Conservation (phyloP, 1,140 invertebrate genomes). For the Procambarus clarkii region DNA sequence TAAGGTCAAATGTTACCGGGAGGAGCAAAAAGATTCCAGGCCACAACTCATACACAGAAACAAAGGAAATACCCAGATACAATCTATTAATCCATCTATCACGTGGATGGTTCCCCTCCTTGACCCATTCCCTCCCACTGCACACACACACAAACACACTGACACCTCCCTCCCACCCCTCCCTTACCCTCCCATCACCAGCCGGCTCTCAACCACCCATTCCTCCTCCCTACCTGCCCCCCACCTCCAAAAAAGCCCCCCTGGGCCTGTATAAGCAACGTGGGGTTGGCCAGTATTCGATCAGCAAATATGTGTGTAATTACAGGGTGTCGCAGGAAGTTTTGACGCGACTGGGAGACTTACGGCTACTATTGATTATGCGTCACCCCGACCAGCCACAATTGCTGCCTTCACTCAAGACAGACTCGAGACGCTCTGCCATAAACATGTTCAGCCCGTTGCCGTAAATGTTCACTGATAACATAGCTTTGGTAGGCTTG, state of each 20-base stretch:
- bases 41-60: conserved; percentile 19
- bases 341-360: conserved; percentile 59
- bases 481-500: conserved; percentile 64
- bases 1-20: neutral
- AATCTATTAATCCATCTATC: conserved; percentile 33
- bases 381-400: conserved; percentile 59
- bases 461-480: conserved; percentile 65
- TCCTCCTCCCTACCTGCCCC: neutral
- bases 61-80: conserved; percentile 40
- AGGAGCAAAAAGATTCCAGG: neutral
- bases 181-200: neutral
- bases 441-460: conserved; percentile 53
- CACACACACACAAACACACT: conserved; percentile 2
- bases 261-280: conserved; percentile 17
- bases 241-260: neutral
- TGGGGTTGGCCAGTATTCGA: conserved; percentile 54
- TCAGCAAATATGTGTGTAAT: conserved; percentile 62
- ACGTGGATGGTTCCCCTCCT: conserved; percentile 22
- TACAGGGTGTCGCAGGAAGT: conserved; percentile 63
- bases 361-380: conserved; percentile 65
- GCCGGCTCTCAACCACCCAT: neutral
- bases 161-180: neutral
- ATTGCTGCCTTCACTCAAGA: conserved; percentile 52
- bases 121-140: conserved; percentile 2
- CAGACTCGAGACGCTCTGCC: conserved; percentile 41